Percentiles rank a stretch among this genome's conserved stretches.
These are phyloP conservation scores for Pungitius pungitius DNA, from an alignment of 2,113 vertebrate species.

Conservation along the genomic window DNA sequence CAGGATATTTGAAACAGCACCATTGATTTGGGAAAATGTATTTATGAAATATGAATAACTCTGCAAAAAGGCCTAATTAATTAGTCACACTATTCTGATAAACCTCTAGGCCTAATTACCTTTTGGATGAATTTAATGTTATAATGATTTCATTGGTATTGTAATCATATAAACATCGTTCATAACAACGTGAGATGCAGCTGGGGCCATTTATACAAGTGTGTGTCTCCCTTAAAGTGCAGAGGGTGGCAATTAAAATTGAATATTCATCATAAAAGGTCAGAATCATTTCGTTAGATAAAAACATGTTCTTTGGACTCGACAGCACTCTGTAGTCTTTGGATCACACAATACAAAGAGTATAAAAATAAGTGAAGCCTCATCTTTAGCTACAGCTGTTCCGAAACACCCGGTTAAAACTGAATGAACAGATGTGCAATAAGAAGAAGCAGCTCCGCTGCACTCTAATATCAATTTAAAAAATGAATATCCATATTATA, in stretches of 20 bases:
- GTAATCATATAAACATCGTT: too few relatives aligned
- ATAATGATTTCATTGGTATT: too few relatives aligned
- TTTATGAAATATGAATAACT: constrained; percentile 32
- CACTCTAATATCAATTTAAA: neutral
- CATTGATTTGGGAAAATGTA: neutral
- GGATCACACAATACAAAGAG: neutral
- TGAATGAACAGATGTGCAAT: neutral
- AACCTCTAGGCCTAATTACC: neutral
- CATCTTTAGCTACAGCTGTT: neutral
- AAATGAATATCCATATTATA: neutral
- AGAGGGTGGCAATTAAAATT: neutral
- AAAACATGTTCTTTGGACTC: neutral
- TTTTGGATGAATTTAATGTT: too few relatives aligned
- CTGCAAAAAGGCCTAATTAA: constrained; percentile 24
- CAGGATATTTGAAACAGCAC: neutral
- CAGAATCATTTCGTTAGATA: neutral
- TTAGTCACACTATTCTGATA: neutral
- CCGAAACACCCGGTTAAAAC: neutral
- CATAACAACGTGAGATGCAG: too few relatives aligned
- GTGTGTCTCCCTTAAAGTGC: neutral
- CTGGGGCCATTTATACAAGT: neutral
- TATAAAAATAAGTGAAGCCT: neutral
- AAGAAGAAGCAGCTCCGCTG: neutral
- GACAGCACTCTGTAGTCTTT: neutral
- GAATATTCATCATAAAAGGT: neutral